Percentiles rank a stretch among this genome's conserved stretches.
Evolutionary conservation across 2,888 invertebrate genomes (phyloP).

Genomic region (Rambutsinella grinnellia): DNA sequence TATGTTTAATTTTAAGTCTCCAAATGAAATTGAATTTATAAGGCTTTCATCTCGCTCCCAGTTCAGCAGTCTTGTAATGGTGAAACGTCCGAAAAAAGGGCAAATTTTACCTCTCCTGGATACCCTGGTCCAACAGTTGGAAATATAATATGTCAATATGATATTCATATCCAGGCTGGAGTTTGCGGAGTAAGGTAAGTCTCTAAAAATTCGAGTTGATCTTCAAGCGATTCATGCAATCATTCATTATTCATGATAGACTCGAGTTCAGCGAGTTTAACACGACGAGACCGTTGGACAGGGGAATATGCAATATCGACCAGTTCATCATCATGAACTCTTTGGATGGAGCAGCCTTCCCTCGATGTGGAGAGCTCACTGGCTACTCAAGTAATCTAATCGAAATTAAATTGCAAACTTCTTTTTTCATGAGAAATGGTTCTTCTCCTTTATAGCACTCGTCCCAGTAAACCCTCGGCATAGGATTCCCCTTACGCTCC

Average conservation of each 20-base stretch:
- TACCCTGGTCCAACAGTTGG: constrained; percentile 64
- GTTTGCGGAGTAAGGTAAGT: constrained; percentile 60
- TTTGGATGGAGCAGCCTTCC: constrained; percentile 69
- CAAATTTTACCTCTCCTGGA: constrained; percentile 61
- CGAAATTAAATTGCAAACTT: not conserved
- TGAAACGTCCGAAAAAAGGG: constrained; percentile 43
- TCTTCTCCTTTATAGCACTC: constrained; percentile 65
- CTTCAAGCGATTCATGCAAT: not conserved
- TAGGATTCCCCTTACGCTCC: constrained; percentile 68
- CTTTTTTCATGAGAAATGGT: not conserved
- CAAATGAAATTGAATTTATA: not conserved
- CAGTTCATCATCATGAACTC: constrained; percentile 69
- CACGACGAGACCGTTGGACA: constrained; percentile 65
- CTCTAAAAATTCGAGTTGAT: not conserved
- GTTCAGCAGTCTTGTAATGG: constrained; percentile 60
- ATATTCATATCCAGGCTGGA: constrained; percentile 62
- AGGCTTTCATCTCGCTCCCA: constrained; percentile 7
- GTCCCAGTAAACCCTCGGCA: constrained; percentile 68
- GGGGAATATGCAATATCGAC: constrained; percentile 69
- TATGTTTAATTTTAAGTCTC: constrained; percentile 32
- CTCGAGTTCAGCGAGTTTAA: constrained; percentile 66
- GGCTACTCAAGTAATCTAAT: constrained; percentile 68
- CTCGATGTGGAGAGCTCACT: constrained; percentile 68
- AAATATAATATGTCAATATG: constrained; percentile 62
- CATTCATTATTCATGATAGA: constrained; percentile 22